Evolutionary conservation across 2,888 invertebrate species (phyloP).

Genomic region (Philereme vetulata): DNA sequence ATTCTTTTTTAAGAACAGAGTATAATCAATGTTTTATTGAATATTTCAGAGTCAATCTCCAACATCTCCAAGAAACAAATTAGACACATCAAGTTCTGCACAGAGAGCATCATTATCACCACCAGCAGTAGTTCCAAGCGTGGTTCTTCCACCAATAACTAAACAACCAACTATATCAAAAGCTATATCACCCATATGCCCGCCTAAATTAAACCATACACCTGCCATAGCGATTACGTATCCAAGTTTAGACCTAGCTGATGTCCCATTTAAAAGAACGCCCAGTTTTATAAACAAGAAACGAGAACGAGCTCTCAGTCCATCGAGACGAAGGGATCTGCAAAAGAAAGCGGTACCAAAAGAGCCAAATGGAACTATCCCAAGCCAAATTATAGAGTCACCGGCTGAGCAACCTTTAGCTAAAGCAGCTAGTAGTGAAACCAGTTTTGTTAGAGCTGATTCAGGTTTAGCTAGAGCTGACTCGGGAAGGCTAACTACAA

Average conservation of each 20-base stretch:
- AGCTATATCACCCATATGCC: conserved; percentile 57
- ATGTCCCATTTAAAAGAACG: conserved; percentile 77
- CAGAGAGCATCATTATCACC: conserved; percentile 74
- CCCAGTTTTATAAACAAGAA: conserved; percentile 80
- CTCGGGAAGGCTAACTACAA: conserved; percentile 88
- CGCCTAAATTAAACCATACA: conserved; percentile 65
- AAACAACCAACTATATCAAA: conserved; percentile 77
- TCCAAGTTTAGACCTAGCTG: conserved; percentile 77
- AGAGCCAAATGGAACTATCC: conserved; percentile 72
- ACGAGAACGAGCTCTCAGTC: conserved; percentile 78
- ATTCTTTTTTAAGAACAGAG: neutral
- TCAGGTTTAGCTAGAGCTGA: conserved; percentile 89
- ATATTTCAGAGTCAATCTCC: conserved; percentile 77
- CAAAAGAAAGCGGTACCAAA: conserved; percentile 70
- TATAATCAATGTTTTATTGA: conserved; percentile 9
- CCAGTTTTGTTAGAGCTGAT: conserved; percentile 86
- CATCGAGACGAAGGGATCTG: conserved; percentile 77
- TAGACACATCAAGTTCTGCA: conserved; percentile 69
- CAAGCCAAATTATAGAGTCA: conserved; percentile 68
- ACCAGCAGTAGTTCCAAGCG: conserved; percentile 75
- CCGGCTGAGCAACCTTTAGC: conserved; percentile 63
- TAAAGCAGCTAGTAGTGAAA: conserved; percentile 70
- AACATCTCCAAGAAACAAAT: conserved; percentile 79
- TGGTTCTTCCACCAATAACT: conserved; percentile 73
- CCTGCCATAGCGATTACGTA: conserved; percentile 85